These are phyloP conservation scores for Psococerastis gibbosa DNA, from an alignment of 2,888 invertebrate species.

Conservation along the genomic window DNA sequence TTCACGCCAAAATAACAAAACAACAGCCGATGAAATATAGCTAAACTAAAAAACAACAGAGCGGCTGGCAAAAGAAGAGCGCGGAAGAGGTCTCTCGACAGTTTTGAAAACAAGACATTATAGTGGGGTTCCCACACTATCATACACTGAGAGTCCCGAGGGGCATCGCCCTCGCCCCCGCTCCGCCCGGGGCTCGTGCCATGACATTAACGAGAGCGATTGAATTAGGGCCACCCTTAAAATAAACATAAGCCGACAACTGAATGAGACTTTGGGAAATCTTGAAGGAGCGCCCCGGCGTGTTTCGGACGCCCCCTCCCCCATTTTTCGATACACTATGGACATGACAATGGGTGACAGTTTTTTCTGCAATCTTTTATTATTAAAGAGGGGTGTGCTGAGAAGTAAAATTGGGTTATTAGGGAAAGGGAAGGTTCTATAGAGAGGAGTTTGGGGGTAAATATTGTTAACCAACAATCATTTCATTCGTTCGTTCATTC, in stretches of 20 bases:
- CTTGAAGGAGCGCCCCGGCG: neutral
- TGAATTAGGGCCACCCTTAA: constrained; percentile 8
- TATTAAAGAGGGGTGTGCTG: neutral
- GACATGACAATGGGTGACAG: neutral
- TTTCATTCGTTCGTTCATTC: too few relatives aligned
- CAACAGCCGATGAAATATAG: too few relatives aligned
- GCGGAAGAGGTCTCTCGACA: too few relatives aligned
- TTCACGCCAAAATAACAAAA: too few relatives aligned
- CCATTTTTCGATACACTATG: too few relatives aligned
- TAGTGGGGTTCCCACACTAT: constrained; percentile 7
- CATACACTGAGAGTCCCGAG: neutral
- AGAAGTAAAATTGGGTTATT: neutral
- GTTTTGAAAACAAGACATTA: neutral
- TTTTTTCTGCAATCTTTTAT: neutral
- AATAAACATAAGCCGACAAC: constrained; percentile 10
- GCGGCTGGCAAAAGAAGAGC: too few relatives aligned
- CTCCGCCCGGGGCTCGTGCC: neutral
- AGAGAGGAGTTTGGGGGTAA: too few relatives aligned
- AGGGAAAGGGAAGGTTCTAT: neutral
- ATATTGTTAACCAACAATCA: too few relatives aligned
- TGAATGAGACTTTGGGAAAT: constrained; percentile 8
- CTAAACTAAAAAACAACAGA: too few relatives aligned
- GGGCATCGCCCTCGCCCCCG: neutral
- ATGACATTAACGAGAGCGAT: neutral
- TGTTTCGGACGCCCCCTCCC: neutral